Percentiles rank a stretch among this genome's conserved stretches.
Evolutionary conservation across 2,888 invertebrate species (phyloP).

Genomic region (Tetramorium bicarinatum): DNA sequence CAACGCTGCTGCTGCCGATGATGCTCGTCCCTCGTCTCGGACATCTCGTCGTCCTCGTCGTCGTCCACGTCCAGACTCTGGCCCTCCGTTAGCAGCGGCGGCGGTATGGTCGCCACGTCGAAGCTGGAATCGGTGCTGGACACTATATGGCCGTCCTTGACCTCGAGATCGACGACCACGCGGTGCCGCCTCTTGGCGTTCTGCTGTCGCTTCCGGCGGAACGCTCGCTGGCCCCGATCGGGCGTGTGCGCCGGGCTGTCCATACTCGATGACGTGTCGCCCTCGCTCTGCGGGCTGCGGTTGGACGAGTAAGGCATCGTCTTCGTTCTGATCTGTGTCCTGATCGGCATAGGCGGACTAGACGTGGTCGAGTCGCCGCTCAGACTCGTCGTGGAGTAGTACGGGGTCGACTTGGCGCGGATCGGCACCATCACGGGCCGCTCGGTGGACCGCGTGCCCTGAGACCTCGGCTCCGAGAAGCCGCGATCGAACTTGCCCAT

Average conservation of each 20-base stretch:
- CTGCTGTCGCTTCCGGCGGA: conserved; percentile 84
- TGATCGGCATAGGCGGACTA: conserved; percentile 84
- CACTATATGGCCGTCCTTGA: conserved; percentile 85
- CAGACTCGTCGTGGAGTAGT: conserved; percentile 88
- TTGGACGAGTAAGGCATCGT: conserved; percentile 83
- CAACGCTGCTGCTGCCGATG: conserved; percentile 67
- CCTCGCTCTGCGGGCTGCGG: conserved; percentile 85
- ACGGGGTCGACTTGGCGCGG: conserved; percentile 83
- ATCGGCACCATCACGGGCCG: conserved; percentile 87
- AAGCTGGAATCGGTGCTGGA: conserved; percentile 91
- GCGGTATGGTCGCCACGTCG: conserved; percentile 92
- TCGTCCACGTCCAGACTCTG: conserved; percentile 87
- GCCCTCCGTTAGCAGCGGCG: conserved; percentile 90
- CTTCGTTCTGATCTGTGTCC: conserved; percentile 84
- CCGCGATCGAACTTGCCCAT: conserved; percentile 73
- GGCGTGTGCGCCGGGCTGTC: conserved; percentile 85
- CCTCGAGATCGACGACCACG: conserved; percentile 85
- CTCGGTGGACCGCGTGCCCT: conserved; percentile 87
- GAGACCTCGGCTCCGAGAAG: conserved; percentile 76
- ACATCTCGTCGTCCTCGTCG: conserved; percentile 86
- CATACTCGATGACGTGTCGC: conserved; percentile 85
- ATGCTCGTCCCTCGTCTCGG: conserved; percentile 66
- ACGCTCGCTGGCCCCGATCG: conserved; percentile 82
- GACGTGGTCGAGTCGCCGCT: conserved; percentile 89
- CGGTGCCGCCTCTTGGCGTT: conserved; percentile 83